Conservation (phyloP, 2,888 invertebrate species). For the Troilus luridus region DNA sequence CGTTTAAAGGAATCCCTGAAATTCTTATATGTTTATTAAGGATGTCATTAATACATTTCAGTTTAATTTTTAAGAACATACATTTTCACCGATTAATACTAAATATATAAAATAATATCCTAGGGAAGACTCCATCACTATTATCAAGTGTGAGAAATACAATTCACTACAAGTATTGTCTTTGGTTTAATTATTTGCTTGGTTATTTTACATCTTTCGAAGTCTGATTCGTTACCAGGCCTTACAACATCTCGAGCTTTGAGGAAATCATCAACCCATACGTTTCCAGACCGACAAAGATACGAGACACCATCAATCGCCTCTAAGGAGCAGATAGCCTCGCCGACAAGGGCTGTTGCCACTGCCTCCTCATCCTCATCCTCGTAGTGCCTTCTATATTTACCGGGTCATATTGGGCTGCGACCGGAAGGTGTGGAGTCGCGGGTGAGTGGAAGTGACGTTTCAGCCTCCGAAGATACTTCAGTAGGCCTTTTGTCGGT, state of each 20-base stretch:
- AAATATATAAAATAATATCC: too few species aligned
- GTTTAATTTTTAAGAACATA: too few species aligned
- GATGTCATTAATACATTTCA: too few species aligned
- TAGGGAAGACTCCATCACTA: too few species aligned
- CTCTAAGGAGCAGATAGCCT: conserved; percentile 11
- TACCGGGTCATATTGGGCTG: neutral
- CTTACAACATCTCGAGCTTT: neutral
- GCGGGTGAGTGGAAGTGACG: conserved; percentile 24
- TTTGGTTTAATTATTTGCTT: too few species aligned
- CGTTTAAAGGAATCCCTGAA: too few species aligned
- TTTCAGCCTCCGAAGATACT: neutral
- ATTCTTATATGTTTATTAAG: too few species aligned
- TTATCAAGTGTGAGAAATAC: too few species aligned
- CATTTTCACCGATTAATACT: too few species aligned
- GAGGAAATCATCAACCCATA: neutral
- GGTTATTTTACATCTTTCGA: too few species aligned
- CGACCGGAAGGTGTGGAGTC: conserved; percentile 41
- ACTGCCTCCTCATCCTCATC: conserved; percentile 13
- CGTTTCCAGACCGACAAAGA: neutral
- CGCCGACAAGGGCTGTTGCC: conserved; percentile 29
- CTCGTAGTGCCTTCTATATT: conserved; percentile 15
- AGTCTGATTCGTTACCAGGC: neutral
- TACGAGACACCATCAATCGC: conserved; percentile 4
- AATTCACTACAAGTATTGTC: too few species aligned
- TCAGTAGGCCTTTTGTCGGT: neutral